Conservation (phyloP, 30 jellyfish, hydroid and myxozoan genomes). For the Clytia hemisphaerica region DNA sequence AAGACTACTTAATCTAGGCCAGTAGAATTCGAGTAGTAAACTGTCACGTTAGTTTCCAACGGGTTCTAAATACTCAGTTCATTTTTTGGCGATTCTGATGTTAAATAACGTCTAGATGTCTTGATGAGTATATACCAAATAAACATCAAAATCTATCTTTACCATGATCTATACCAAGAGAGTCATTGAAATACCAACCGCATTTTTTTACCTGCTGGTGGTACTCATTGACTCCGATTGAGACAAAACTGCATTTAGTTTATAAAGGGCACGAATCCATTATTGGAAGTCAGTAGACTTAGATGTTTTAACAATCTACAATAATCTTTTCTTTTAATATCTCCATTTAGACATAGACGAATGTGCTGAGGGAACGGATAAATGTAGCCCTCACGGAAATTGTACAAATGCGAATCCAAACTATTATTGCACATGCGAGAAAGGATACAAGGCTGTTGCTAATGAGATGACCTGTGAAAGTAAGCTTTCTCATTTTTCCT, state of each 20-base stretch:
- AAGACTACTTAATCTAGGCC: too few species aligned
- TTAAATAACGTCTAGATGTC: too few species aligned
- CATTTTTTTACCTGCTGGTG: too few species aligned
- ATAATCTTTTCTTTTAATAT: not conserved
- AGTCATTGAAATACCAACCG: not conserved
- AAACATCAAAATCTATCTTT: too few species aligned
- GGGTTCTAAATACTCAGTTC: too few species aligned
- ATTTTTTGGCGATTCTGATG: too few species aligned
- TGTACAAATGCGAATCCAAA: conserved; percentile 59
- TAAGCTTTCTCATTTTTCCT: conserved; percentile 10
- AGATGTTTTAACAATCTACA: too few species aligned
- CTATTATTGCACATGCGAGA: conserved; percentile 67
- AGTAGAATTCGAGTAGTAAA: too few species aligned
- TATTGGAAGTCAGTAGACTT: too few species aligned
- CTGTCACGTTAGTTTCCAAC: too few species aligned
- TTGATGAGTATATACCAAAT: too few species aligned
- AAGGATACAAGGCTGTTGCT: conserved; percentile 60
- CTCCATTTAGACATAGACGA: conserved; percentile 41
- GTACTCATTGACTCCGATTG: not conserved
- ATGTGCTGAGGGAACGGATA: conserved; percentile 35
- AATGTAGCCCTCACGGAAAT: conserved; percentile 50
- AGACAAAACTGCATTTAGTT: not conserved
- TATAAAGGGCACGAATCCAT: not conserved
- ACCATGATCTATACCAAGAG: not conserved
- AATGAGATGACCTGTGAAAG: conserved; percentile 48